Conservation (phyloP, 2,113 vertebrate genomes). For the Heterochromis multidens region DNA sequence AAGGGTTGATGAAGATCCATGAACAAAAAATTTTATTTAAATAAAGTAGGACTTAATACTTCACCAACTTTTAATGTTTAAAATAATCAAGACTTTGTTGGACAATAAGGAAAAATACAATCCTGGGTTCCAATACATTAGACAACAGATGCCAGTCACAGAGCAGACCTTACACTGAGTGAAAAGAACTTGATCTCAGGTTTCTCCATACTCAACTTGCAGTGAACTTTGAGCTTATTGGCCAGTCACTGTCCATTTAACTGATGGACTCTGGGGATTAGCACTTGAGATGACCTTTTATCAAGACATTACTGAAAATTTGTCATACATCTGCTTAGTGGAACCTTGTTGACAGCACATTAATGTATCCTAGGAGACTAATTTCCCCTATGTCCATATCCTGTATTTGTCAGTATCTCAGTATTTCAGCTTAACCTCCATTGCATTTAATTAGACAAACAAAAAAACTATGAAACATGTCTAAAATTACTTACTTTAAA, state of each 20-base stretch:
- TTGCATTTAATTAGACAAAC: neutral
- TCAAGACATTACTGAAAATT: neutral
- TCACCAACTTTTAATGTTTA: neutral
- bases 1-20: neutral
- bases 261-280: constrained; percentile 26
- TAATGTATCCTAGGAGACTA: neutral
- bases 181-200: neutral
- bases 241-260: neutral
- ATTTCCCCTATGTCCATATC: neutral
- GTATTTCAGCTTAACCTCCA: neutral
- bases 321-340: neutral
- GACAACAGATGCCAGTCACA: neutral
- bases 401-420: neutral
- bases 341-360: neutral
- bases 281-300: neutral
- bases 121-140: neutral
- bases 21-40: accelerated
- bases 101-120: neutral
- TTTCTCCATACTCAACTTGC: neutral
- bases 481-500: neutral
- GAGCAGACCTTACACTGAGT: neutral
- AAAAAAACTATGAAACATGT: neutral
- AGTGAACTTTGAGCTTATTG: constrained; percentile 11
- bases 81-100: neutral
- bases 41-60: neutral